A percentile compares a stretch with the other conserved stretches of the same genome.
phyloP scores from a whole-genome alignment of 2,113 vertebrate genomes.

The Rhombomys opimus region DNA sequence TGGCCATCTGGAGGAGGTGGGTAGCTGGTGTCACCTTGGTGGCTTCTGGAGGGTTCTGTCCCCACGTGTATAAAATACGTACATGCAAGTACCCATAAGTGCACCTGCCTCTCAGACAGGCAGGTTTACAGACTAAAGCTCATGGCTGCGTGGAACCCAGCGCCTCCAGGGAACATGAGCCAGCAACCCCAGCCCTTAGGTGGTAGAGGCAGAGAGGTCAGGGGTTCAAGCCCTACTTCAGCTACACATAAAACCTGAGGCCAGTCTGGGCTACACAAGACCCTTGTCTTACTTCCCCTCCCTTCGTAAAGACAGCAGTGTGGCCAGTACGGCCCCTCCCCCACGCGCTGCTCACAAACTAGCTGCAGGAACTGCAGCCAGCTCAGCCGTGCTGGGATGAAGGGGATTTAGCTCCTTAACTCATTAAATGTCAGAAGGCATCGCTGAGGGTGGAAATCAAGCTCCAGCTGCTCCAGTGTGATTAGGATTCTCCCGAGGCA shows the following conservation, averaged over 20 bases:
- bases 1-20: slow-evolving; percentile 82
- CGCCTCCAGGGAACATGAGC: fast-evolving
- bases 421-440: slow-evolving; percentile 82
- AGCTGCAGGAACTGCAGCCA: slow-evolving; percentile 24
- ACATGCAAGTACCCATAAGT: not conserved
- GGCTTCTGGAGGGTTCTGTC: not conserved
- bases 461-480: slow-evolving; percentile 64
- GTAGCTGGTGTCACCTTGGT: slow-evolving; percentile 11
- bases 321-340: not conserved
- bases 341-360: fast-evolving
- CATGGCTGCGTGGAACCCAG: not conserved
- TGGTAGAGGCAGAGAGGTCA: not conserved
- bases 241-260: not conserved
- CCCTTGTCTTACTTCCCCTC: not conserved
- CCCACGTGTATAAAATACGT: not conserved
- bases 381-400: slow-evolving; percentile 68
- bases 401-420: slow-evolving; percentile 80
- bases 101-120: too few relatives aligned
- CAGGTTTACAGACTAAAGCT: not conserved
- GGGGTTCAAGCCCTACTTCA: not conserved
- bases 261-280: not conserved
- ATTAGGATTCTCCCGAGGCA: slow-evolving; percentile 70
- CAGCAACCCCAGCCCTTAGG: not conserved
- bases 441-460: slow-evolving; percentile 60
- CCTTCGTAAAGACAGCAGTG: not conserved